Evolutionary conservation across 2,888 invertebrate species (phyloP), one percentile per base, ranked within the genome.

Genomic region (Leistus spinibarbis): DNA sequence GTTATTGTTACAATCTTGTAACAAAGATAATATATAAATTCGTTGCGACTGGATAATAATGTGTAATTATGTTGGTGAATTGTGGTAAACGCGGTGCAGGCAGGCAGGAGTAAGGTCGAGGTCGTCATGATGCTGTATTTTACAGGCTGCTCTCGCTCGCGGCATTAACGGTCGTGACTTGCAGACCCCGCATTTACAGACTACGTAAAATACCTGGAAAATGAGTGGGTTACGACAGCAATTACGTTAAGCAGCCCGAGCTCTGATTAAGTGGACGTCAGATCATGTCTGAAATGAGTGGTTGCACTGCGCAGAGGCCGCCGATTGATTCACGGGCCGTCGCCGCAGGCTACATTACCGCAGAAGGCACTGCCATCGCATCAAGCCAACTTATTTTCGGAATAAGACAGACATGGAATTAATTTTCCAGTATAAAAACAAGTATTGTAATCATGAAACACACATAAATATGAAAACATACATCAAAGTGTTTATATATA

Each of bases 171-270:
- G 66, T 66, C 66, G 24, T 24, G 54, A 63, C 54, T 54, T 40
- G 60, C 64, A 64, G 54, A 53, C 23, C 54, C 64, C 71, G 64
- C 64, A 64, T 64, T 69, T 60, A 62, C 69, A 19, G 56, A 23
- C 24, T 20, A 60, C 70, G 78, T 77, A 78, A 79, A 78, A 78
- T 77, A 76, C 76, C 77, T 76, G 78, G 74, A 68, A 78, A 77
- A 78, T 79, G 77, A 79, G 78, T 78, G 78, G 78, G 78, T 78
- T 76, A 76, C 75, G 78, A 78, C 77, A 78, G 77, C 76, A 78
- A 76, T 71, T 71, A 76, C 65, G 76, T 66, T 67, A 79, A 80
- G 78, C 77, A 77, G 67, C 72, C 72, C 7, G 72, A 57, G 70
- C 72, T 57, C 68, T 74, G 73, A 74, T 74, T 74, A 74, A 74